Percentiles rank a stretch among this genome's conserved stretches.
Evolutionary conservation across 2,888 invertebrate species (phyloP).

Genomic region (Eulithis testata): DNA sequence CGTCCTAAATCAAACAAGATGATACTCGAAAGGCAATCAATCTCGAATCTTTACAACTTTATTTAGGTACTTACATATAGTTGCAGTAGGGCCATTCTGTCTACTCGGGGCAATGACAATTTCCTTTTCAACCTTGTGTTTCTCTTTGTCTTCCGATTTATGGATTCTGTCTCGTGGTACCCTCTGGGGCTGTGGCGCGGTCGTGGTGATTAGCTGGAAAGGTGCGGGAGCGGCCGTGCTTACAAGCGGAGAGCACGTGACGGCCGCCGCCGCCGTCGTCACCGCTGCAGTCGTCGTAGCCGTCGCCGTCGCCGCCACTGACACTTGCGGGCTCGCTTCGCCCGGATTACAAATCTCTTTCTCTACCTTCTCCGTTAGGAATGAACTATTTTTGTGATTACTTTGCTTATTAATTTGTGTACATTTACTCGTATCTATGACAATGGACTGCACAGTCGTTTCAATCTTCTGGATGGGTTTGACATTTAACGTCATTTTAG

Average conservation of each 20-base stretch:
- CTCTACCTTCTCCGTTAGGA: constrained; percentile 55
- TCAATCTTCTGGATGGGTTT: constrained; percentile 75
- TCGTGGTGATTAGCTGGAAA: constrained; percentile 26
- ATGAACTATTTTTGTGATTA: constrained; percentile 47
- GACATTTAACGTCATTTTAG: constrained; percentile 77
- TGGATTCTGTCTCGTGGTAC: constrained; percentile 33
- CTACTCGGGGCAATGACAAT: constrained; percentile 31
- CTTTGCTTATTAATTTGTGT: constrained; percentile 59
- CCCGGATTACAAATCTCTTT: constrained; percentile 40
- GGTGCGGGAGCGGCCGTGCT: constrained; percentile 36
- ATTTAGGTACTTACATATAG: constrained; percentile 38
- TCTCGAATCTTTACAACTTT: background rate
- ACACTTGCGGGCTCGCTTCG: constrained; percentile 3
- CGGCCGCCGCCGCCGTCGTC: background rate
- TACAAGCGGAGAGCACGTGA: constrained; percentile 10
- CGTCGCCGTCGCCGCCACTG: constrained; percentile 18
- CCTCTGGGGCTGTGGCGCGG: constrained; percentile 37
- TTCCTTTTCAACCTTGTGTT: constrained; percentile 38
- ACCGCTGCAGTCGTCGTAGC: constrained; percentile 29
- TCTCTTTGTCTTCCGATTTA: constrained; percentile 45
- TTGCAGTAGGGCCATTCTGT: constrained; percentile 43
- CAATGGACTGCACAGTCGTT: constrained; percentile 61
- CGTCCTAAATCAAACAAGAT: background rate
- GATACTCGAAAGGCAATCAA: background rate
- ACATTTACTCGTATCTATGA: constrained; percentile 72